Conservation (phyloP, 1,140 invertebrate species). For the Drosophila setifemur region DNA sequence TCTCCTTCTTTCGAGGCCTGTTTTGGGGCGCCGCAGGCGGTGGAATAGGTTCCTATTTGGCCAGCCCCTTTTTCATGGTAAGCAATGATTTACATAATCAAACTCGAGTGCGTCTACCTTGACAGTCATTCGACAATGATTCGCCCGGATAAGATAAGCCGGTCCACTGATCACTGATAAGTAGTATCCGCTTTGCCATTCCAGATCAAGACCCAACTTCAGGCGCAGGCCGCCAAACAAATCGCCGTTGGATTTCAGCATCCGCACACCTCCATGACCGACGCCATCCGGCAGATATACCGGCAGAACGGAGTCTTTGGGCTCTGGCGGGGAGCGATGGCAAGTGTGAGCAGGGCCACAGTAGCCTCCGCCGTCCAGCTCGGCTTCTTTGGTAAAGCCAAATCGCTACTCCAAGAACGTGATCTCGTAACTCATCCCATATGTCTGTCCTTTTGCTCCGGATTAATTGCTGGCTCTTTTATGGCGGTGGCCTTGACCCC, state of each 20-base stretch:
- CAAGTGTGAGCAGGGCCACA: slow-evolving; percentile 89
- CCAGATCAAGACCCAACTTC: slow-evolving; percentile 93
- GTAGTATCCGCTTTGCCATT: not conserved
- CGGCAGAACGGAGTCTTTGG: slow-evolving; percentile 87
- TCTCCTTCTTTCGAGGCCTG: slow-evolving; percentile 2
- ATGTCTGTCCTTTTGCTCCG: slow-evolving; percentile 88
- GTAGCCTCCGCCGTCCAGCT: slow-evolving; percentile 93
- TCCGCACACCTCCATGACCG: slow-evolving; percentile 86
- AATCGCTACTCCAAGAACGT: slow-evolving; percentile 83
- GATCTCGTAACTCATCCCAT: slow-evolving; percentile 85
- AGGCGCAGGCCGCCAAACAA: slow-evolving; percentile 88
- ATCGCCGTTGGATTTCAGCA: slow-evolving; percentile 96
- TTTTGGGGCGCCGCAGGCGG: slow-evolving; percentile 7
- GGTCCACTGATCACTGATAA: not conserved
- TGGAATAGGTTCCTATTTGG: not conserved
- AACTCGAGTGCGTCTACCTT: not conserved
- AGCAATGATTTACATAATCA: not conserved
- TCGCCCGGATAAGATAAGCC: slow-evolving; percentile 1
- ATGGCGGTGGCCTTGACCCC: slow-evolving; percentile 93
- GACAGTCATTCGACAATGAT: not conserved
- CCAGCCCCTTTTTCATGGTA: slow-evolving; percentile 24
- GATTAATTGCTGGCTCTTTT: slow-evolving; percentile 89
- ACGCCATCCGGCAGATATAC: slow-evolving; percentile 88
- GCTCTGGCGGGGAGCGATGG: slow-evolving; percentile 89
- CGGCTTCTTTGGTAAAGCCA: slow-evolving; percentile 89